Evolutionary conservation across 92 coral and sea anemone genomes (phyloP).

Genomic region (Phenganax stokvisi): DNA sequence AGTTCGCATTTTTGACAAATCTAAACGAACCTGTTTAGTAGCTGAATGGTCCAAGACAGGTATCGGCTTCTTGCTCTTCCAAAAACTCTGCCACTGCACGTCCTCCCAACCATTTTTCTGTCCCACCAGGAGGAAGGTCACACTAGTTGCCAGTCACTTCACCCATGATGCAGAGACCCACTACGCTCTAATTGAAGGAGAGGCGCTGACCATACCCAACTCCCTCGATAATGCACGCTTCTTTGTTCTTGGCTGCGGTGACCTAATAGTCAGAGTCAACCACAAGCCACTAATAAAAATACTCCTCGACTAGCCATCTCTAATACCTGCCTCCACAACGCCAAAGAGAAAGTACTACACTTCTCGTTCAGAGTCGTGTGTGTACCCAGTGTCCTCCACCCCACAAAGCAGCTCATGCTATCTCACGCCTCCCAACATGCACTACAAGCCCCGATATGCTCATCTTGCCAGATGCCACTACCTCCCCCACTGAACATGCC

Average conservation of each 20-base stretch:
- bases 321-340: slow-evolving; percentile 9
- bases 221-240: slow-evolving; percentile 12
- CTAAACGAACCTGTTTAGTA: slow-evolving; percentile 15
- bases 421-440: no score
- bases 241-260: slow-evolving; percentile 34
- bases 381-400: no score
- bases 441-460: no score
- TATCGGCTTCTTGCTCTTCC: slow-evolving; percentile 27
- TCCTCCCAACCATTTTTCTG: slow-evolving; percentile 9
- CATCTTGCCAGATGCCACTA: no score
- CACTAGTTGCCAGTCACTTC: slow-evolving; percentile 10
- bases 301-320: slow-evolving; percentile 43
- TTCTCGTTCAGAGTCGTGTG: no score
- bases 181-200: slow-evolving; percentile 8
- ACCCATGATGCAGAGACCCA: slow-evolving; percentile 9
- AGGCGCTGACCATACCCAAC: slow-evolving; percentile 18
- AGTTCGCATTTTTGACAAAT: slow-evolving; percentile 19
- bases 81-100: slow-evolving; percentile 17
- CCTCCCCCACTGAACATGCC: no score
- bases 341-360: no score
- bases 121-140: background rate
- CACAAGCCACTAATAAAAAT: slow-evolving; percentile 52
- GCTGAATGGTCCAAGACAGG: slow-evolving; percentile 20
- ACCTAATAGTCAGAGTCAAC: slow-evolving; percentile 51
- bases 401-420: no score